Evolutionary conservation across 2,113 vertebrate species (phyloP).

Genomic region (Danio rerio): GRCz12tu NC_133189.1:36714001-36714500

Average conservation of each 20-base stretch:
- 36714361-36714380: slow-evolving; percentile 86
- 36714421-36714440: slow-evolving; percentile 92
- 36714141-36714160: slow-evolving; percentile 90
- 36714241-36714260: slow-evolving; percentile 50
- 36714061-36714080: slow-evolving; percentile 98
- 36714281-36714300: slow-evolving; percentile 85
- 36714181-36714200: slow-evolving; percentile 92
- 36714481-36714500: slow-evolving; percentile 92
- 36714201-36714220: slow-evolving; percentile 98
- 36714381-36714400: slow-evolving; percentile 79
- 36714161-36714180: slow-evolving; percentile 98
- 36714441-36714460: slow-evolving; percentile 94
- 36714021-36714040: slow-evolving; percentile 97
- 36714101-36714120: slow-evolving; percentile 82
- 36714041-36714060: slow-evolving; percentile 98
- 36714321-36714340: slow-evolving; percentile 75
- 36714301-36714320: slow-evolving; percentile 81
- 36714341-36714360: slow-evolving; percentile 85
- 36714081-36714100: slow-evolving; percentile 83
- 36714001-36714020: slow-evolving; percentile 84
- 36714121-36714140: slow-evolving; percentile 87
- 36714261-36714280: slow-evolving; percentile 62
- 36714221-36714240: slow-evolving; percentile 78
- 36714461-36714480: slow-evolving; percentile 67
- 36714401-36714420: slow-evolving; percentile 88